Percentiles rank a stretch among this genome's conserved stretches.
phyloP scores from a whole-genome alignment of 37 sponge, comb jelly and placozoan genomes.

The Geodia barretti region DNA sequence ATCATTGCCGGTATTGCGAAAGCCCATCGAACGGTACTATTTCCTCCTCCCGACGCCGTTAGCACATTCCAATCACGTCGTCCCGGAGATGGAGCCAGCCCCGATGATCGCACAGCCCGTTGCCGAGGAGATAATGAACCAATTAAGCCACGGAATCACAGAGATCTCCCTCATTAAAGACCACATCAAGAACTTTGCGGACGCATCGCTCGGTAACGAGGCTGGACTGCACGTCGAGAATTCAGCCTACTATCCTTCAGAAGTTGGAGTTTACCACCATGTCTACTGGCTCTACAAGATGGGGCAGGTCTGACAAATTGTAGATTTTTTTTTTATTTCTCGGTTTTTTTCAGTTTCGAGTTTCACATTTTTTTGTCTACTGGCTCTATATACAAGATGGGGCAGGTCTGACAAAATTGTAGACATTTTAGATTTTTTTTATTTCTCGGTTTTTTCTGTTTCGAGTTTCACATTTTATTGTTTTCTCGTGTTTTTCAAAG shows the following conservation, averaged over 20 bases:
- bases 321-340: too few relatives aligned
- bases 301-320: slow-evolving; percentile 10
- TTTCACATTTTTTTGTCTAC: too few relatives aligned
- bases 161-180: slow-evolving; percentile 36
- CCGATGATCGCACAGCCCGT: slow-evolving; percentile 27
- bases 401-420: too few relatives aligned
- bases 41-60: slow-evolving; percentile 73
- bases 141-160: slow-evolving; percentile 43
- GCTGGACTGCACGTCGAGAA: slow-evolving; percentile 11
- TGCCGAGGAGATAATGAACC: slow-evolving; percentile 36
- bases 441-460: too few relatives aligned
- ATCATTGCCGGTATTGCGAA: slow-evolving; percentile 57
- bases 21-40: slow-evolving; percentile 71
- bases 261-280: slow-evolving; percentile 57
- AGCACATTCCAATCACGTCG: slow-evolving; percentile 68
- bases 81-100: slow-evolving; percentile 49
- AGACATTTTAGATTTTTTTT: too few relatives aligned
- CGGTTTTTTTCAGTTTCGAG: too few relatives aligned
- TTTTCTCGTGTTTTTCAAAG: too few relatives aligned
- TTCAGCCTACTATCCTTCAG: slow-evolving; percentile 46
- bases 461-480: too few relatives aligned
- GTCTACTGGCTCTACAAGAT: slow-evolving; percentile 76
- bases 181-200: slow-evolving; percentile 34
- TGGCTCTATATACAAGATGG: too few relatives aligned
- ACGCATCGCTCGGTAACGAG: slow-evolving; percentile 35